Conservation (phyloP, 2,888 invertebrate species). For the Drosophila siamana region DNA sequence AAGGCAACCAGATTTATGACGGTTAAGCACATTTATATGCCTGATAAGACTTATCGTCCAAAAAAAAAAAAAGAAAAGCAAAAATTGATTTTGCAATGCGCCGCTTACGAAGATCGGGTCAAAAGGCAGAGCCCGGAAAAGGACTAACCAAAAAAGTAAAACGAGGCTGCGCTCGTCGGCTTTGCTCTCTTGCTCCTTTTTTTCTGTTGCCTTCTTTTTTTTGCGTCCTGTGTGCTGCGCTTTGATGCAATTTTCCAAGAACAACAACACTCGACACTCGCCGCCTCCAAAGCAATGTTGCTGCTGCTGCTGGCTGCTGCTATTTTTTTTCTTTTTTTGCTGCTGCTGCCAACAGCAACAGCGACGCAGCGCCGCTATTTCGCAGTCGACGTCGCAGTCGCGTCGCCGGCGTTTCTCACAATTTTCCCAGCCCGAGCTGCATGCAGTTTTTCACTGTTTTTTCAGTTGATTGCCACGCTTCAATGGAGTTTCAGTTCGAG, state of each 20-base stretch:
- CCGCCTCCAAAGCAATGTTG: constrained; percentile 12
- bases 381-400: constrained; percentile 20
- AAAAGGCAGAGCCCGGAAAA: constrained; percentile 42
- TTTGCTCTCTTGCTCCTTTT: constrained; percentile 33
- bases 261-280: constrained; percentile 5
- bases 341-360: constrained; percentile 3
- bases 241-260: constrained; percentile 29
- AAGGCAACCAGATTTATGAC: neutral
- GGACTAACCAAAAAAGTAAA: constrained; percentile 23
- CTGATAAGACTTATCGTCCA: constrained; percentile 26
- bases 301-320: neutral
- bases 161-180: constrained; percentile 44
- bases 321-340: no score
- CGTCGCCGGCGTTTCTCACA: constrained; percentile 43
- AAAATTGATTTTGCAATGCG: no score
- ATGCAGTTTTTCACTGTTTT: constrained; percentile 66
- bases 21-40: neutral
- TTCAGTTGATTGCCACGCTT: constrained; percentile 81
- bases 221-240: constrained; percentile 15
- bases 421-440: constrained; percentile 49
- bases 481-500: constrained; percentile 80
- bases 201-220: neutral
- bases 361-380: constrained; percentile 14
- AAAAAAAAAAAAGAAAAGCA: neutral
- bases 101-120: constrained; percentile 36